Conservation (phyloP, 2,888 invertebrate genomes). For the Drosophila sordidapex region DNA sequence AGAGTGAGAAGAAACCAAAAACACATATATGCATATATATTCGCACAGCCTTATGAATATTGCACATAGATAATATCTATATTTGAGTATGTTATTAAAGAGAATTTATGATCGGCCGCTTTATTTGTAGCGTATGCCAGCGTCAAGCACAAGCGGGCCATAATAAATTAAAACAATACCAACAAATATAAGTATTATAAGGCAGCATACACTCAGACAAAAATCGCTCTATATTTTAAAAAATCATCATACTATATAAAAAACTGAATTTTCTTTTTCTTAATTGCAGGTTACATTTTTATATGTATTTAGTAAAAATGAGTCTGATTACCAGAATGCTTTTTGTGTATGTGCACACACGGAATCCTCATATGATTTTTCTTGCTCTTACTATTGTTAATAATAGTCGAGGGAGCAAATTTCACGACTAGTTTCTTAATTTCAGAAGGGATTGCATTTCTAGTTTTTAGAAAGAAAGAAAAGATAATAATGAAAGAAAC, state of each 20-base stretch:
- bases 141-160: conserved; percentile 38
- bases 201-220: conserved; percentile 2
- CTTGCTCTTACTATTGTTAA: not conserved
- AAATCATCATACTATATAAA: not conserved
- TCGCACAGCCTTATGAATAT: conserved; percentile 26
- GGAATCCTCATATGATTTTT: not conserved
- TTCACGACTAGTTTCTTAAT: not conserved
- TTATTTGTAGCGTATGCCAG: conserved; percentile 38
- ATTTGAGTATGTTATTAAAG: conserved; percentile 77
- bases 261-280: not conserved
- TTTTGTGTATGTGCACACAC: not conserved
- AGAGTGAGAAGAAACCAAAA: not conserved
- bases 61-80: conserved; percentile 64
- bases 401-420: not conserved
- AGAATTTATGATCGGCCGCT: conserved; percentile 57
- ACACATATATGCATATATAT: not conserved
- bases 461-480: too few species aligned
- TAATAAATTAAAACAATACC: conserved; percentile 54
- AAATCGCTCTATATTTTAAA: not conserved
- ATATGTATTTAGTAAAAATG: not conserved
- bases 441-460: not conserved
- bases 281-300: not conserved
- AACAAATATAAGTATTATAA: not conserved
- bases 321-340: not conserved
- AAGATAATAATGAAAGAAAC: too few species aligned